These are phyloP conservation scores for Amiota mariae DNA, from an alignment of 2,888 invertebrate species.

Conservation along the genomic window DNA sequence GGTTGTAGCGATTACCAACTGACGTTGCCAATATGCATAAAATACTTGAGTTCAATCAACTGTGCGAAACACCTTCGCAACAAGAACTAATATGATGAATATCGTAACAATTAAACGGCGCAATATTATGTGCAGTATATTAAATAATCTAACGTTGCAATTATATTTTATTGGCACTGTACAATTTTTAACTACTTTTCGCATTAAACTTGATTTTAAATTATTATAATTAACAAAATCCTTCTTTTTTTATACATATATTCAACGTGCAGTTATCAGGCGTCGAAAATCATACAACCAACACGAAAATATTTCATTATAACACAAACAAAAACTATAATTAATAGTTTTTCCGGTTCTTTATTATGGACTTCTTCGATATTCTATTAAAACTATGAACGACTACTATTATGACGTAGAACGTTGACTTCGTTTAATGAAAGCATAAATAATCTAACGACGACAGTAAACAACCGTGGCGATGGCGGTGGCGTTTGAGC, in stretches of 20 bases:
- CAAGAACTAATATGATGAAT: too few relatives aligned
- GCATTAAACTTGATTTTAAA: not conserved
- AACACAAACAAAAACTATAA: constrained; percentile 24
- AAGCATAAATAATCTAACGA: constrained; percentile 63
- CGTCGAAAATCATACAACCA: constrained; percentile 51
- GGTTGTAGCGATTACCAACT: too few relatives aligned
- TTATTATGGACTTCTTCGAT: not conserved
- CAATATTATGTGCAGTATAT: too few relatives aligned
- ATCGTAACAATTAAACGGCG: too few relatives aligned
- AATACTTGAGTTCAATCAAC: constrained; percentile 57
- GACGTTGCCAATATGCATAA: constrained; percentile 46
- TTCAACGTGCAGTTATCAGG: constrained; percentile 46
- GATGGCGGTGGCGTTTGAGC: constrained; percentile 7
- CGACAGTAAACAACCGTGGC: constrained; percentile 28
- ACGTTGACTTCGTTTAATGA: constrained; percentile 63
- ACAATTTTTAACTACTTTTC: too few relatives aligned
- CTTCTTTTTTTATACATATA: constrained; percentile 8
- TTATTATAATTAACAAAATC: not conserved
- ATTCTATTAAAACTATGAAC: constrained; percentile 29
- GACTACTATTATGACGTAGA: constrained; percentile 59
- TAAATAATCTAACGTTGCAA: too few relatives aligned
- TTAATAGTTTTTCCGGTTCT: not conserved
- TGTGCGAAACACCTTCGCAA: constrained; percentile 24
- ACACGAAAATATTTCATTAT: constrained; percentile 23
- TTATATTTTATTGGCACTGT: too few relatives aligned